Base-by-base conservation (phyloP, 2,797 vertebrate species). In the Manis pentadactyla region DNA sequence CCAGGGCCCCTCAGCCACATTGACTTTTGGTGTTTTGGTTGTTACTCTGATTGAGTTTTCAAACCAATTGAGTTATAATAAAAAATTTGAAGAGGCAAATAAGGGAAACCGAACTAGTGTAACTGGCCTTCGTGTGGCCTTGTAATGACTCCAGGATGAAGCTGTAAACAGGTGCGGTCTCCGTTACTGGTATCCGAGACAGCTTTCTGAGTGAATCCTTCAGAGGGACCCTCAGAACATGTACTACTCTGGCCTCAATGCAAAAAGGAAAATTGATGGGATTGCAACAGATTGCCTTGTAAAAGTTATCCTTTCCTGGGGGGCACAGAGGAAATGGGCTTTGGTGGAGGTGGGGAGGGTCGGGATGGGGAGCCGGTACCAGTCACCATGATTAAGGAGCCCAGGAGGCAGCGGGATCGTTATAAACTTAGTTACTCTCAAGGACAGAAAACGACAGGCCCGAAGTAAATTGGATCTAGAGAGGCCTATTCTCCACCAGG, bases 401-500 rank as follows among this genome's bases (percentile, higher is more conserved):
- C 95, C 49, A 64, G 57, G 31, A 37, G 96, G 95, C 78, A 81
- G 25, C 51, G 29, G 17, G 49, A 96, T 95, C 93, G 97, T 96
- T 97, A 97, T 53, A 98, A 98, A 97, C 69, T 73, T 73, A 78
- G 14, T 95, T 96, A 94, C 94, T 97, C 90, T 97, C 85, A 10
- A 66, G 51, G 97, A 97, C 71, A 71, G 96, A 97, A 96, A 96
- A 93, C 18, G 10, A 71, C 88, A 97, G 95, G 34, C 34, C 68
- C 71, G 21, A 71, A 96, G 93, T 86, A 97, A 98, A 97, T 73
- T 95, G n/a, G 74, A 94, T 96, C 79, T 96, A 68, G 87, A 87
- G 79, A 98, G 97, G 49, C 31, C 90, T 94, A 37, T 90, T 98
- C 94, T 86, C 23, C 74, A 85, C 34, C 68, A 89, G 81, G 34